Evolutionary conservation across 2,797 vertebrate species (phyloP).

Genomic region (Malurus leucopterus): DNA sequence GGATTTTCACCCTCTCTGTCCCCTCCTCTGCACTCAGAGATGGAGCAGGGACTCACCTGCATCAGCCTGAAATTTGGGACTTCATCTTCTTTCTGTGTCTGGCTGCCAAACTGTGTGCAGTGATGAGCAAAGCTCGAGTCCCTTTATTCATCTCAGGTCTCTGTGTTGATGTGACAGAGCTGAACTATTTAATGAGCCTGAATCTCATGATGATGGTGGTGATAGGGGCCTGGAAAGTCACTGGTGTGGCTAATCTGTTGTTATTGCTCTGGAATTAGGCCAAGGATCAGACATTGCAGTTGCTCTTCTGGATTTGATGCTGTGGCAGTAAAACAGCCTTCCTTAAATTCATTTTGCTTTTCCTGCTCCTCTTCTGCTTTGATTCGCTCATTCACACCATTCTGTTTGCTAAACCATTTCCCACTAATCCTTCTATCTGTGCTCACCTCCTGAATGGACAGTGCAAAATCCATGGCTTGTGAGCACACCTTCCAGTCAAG

Average conservation of each 20-base stretch:
- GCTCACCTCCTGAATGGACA: not conserved
- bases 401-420: not conserved
- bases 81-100: not conserved
- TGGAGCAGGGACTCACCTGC: not conserved
- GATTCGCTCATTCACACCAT: rapidly evolving
- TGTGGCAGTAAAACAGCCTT: not conserved
- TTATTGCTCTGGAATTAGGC: not conserved
- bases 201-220: not conserved
- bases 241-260: not conserved
- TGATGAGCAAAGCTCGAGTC: not conserved
- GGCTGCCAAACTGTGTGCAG: not conserved
- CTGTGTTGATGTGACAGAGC: not conserved
- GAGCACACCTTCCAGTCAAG: not conserved
- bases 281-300: not conserved
- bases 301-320: not conserved
- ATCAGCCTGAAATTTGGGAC: not conserved
- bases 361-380: not conserved
- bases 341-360: not conserved
- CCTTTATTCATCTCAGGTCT: not conserved
- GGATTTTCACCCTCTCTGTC: not conserved
- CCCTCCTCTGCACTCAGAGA: rapidly evolving
- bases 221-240: not conserved
- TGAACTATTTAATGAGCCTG: not conserved
- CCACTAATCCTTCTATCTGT: not conserved
- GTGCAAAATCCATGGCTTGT: not conserved